Conservation (phyloP, 2,888 invertebrate genomes). For the Ophion ventricosus region DNA sequence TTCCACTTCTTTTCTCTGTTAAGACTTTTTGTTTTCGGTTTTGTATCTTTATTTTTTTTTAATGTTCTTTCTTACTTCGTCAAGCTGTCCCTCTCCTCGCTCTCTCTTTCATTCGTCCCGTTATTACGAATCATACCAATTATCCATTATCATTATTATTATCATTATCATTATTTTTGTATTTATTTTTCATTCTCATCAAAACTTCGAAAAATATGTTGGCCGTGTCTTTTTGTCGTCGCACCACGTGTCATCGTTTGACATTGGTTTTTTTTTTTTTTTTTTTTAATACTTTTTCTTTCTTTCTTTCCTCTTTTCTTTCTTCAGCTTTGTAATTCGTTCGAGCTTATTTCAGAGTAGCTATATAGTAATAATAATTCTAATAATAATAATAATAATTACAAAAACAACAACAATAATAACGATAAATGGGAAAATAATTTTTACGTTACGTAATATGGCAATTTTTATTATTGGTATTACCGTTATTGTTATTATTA, state of each 20-base stretch:
- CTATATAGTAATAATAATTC: slow-evolving; percentile 17
- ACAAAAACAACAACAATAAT: neutral
- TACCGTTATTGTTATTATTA: no score
- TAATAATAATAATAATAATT: neutral
- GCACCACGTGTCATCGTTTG: slow-evolving; percentile 39
- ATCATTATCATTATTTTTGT: neutral
- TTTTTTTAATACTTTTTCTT: slow-evolving; percentile 11
- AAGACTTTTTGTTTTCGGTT: slow-evolving; percentile 5
- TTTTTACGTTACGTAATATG: neutral
- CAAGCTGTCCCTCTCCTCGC: slow-evolving; percentile 4
- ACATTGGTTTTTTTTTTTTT: slow-evolving; percentile 19
- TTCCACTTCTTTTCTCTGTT: slow-evolving; percentile 60
- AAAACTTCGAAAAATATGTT: slow-evolving; percentile 77
- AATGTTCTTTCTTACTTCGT: slow-evolving; percentile 46
- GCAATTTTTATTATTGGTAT: slow-evolving; percentile 16
- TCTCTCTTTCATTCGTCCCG: slow-evolving; percentile 50
- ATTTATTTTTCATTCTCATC: slow-evolving; percentile 58
- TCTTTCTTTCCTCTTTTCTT: neutral
- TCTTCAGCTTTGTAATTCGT: slow-evolving; percentile 40
- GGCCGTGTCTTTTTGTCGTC: slow-evolving; percentile 67
- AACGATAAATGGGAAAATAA: neutral
- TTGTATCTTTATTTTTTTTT: slow-evolving; percentile 40
- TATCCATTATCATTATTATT: neutral
- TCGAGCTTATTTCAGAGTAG: slow-evolving; percentile 43
- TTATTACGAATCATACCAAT: slow-evolving; percentile 46